Conservation (phyloP, 2,113 vertebrate species). For the Ursus arctos region DNA sequence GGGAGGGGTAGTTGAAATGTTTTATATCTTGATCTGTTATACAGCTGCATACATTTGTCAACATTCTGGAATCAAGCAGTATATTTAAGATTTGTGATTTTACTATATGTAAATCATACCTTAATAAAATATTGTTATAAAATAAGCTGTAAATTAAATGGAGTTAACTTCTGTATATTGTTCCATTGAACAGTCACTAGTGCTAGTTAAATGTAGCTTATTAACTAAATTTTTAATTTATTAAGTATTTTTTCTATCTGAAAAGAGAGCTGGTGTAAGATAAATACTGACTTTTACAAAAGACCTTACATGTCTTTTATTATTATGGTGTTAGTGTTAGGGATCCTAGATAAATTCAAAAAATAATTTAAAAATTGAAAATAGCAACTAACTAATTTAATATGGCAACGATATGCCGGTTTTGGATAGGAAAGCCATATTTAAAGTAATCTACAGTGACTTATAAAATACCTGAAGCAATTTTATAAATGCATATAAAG, state of each 20-base stretch:
- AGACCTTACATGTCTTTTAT: background rate
- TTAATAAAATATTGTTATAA: slow-evolving; percentile 32
- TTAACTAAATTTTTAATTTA: background rate
- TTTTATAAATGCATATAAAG: background rate
- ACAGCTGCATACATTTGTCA: background rate
- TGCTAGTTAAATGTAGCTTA: background rate
- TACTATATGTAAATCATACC: background rate
- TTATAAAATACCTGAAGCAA: slow-evolving; percentile 25
- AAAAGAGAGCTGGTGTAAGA: background rate
- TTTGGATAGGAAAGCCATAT: background rate
- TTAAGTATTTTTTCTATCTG: background rate
- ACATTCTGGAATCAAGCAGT: background rate
- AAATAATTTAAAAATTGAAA: background rate
- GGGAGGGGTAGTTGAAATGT: background rate
- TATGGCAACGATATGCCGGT: background rate
- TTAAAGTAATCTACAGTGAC: background rate
- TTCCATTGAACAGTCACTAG: background rate
- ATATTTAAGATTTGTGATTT: background rate
- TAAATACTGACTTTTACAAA: slow-evolving; percentile 18
- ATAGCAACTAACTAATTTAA: background rate
- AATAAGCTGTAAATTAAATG: background rate
- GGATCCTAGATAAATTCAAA: slow-evolving; percentile 12
- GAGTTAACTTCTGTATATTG: background rate
- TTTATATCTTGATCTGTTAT: slow-evolving; percentile 39
- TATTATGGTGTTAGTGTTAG: background rate